Percentiles rank a stretch among this genome's conserved stretches.
Evolutionary conservation across 2,888 invertebrate genomes (phyloP).

Genomic region (Sphaerophoria rueppellii): DNA sequence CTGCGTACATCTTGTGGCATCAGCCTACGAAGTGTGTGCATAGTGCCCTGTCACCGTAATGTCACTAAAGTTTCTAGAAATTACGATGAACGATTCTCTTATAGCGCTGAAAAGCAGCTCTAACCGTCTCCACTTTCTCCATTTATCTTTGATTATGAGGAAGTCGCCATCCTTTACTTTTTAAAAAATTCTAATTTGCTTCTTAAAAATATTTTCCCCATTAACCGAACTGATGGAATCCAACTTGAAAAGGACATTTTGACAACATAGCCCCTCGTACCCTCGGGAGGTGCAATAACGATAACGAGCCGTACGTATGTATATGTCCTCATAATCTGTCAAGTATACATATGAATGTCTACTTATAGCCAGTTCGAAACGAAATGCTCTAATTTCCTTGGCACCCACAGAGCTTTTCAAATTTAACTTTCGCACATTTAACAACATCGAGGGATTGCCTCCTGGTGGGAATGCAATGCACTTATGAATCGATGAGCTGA

Average conservation of each 20-base stretch:
- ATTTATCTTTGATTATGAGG: no score
- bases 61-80: no score
- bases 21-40: no score
- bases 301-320: slow-evolving; percentile 35
- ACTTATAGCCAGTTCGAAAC: slow-evolving; percentile 21
- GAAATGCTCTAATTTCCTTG: slow-evolving; percentile 57
- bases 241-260: slow-evolving; percentile 19
- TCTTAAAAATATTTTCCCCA: not conserved
- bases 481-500: slow-evolving; percentile 64
- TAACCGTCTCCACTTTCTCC: no score
- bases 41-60: no score
- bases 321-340: slow-evolving; percentile 41
- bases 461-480: slow-evolving; percentile 58
- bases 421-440: slow-evolving; percentile 27
- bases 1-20: no score
- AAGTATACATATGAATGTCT: not conserved
- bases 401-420: slow-evolving; percentile 34
- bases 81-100: no score
- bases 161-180: no score
- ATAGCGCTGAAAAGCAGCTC: no score
- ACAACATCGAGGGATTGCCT: slow-evolving; percentile 11
- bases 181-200: no score
- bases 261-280: slow-evolving; percentile 28
- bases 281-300: slow-evolving; percentile 22
- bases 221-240: slow-evolving; percentile 3